These are phyloP conservation scores for Ormyrus pomaceus DNA, from an alignment of 2,888 invertebrate species.

Conservation along the genomic window DNA sequence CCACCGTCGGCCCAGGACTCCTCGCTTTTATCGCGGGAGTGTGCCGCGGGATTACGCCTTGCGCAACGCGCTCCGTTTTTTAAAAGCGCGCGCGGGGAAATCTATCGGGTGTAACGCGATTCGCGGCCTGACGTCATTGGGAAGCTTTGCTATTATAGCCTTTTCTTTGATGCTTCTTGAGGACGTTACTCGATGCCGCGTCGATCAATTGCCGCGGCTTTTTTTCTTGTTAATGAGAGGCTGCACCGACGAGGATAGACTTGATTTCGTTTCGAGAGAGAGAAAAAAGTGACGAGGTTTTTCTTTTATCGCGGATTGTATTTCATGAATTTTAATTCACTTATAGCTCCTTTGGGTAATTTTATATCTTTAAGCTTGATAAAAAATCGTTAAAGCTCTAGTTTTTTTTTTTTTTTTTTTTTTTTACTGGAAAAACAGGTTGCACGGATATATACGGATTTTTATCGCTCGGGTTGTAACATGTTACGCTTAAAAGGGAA, in stretches of 20 bases:
- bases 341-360: no score
- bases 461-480: no score
- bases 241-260: background rate
- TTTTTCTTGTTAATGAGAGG: background rate
- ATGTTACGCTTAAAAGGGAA: no score
- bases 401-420: no score
- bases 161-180: conserved; percentile 4
- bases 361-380: no score
- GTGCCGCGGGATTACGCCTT: conserved; percentile 5
- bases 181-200: background rate
- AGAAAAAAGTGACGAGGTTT: no score
- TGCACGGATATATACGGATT: no score
- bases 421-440: no score
- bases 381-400: no score
- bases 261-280: background rate
- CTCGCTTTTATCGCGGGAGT: background rate
- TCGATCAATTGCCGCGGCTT: background rate
- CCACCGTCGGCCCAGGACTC: no score
- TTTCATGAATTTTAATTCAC: no score
- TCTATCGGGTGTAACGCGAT: conserved; percentile 11
- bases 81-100: background rate
- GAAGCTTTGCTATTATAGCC: background rate
- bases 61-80: background rate
- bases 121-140: conserved; percentile 21
- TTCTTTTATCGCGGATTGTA: no score